Percentiles rank a stretch among this genome's conserved stretches.
These are phyloP conservation scores for Saguinus midas DNA, from an alignment of 2,113 vertebrate species.

Conservation along the genomic window DNA sequence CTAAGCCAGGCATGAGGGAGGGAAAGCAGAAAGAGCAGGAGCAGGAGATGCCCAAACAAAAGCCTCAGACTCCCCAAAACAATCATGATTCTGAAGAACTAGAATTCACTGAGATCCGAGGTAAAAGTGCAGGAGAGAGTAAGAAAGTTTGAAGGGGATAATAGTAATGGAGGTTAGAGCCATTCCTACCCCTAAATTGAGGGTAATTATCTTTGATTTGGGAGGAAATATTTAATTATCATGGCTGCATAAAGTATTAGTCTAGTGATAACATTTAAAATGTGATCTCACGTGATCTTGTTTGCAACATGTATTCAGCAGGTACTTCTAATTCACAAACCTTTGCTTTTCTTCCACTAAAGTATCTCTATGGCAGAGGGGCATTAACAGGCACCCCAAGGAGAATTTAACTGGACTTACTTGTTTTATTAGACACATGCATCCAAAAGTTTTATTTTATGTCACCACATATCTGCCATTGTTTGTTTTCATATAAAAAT, in stretches of 20 bases:
- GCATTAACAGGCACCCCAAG: background rate
- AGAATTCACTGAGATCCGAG: background rate
- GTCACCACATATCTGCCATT: background rate
- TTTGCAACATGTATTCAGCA: background rate
- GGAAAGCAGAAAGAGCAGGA: background rate
- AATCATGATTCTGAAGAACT: background rate
- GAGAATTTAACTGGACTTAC: background rate
- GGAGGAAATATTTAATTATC: background rate
- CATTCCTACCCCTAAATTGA: background rate
- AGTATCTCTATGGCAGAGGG: background rate
- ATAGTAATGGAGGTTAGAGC: background rate
- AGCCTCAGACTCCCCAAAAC: background rate
- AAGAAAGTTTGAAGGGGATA: background rate
- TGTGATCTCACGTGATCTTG: background rate
- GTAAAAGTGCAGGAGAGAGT: background rate
- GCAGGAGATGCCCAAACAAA: background rate
- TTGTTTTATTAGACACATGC: background rate
- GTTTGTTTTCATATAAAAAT: constrained; percentile 2
- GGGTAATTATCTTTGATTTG: background rate
- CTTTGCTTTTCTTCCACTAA: background rate
- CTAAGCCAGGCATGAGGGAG: background rate
- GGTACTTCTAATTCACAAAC: background rate
- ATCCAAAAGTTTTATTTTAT: background rate
- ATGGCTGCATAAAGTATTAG: background rate
- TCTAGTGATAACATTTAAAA: background rate